Percentiles rank a stretch among this genome's conserved stretches.
phyloP scores from a whole-genome alignment of 2,113 vertebrate species.

The Opisthocomus hoazin region DNA sequence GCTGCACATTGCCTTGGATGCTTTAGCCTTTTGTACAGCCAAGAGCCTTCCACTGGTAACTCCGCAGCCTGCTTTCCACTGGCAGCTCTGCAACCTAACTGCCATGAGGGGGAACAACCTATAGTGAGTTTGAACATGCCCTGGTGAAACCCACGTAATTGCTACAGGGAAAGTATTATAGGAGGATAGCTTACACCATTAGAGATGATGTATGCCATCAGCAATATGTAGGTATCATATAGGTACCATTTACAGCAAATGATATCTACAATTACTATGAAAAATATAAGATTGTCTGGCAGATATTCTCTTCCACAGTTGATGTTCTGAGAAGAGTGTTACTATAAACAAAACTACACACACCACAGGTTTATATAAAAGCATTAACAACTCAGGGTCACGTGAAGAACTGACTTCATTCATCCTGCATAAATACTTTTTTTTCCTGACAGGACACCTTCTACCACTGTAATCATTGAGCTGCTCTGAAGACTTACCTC shows the following conservation, averaged over 20 bases:
- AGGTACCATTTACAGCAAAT: background rate
- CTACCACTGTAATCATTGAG: background rate
- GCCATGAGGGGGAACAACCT: background rate
- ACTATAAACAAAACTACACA: background rate
- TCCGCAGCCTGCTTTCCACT: background rate
- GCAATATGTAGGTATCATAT: rapidly evolving
- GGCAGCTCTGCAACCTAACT: background rate
- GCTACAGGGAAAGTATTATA: background rate
- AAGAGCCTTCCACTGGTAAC: background rate
- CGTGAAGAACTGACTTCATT: background rate
- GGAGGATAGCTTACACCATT: background rate
- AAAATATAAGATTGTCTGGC: background rate
- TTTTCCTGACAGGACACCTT: background rate
- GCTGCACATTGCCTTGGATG: background rate
- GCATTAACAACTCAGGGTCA: background rate
- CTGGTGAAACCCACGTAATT: background rate
- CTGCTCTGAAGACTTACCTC: background rate
- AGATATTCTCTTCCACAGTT: background rate
- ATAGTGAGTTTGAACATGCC: background rate
- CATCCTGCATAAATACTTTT: background rate
- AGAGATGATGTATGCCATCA: background rate
- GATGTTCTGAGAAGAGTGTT: background rate
- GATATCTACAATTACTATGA: background rate
- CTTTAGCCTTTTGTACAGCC: background rate
- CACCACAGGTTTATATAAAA: background rate